A percentile compares a stretch with the other conserved stretches of the same genome.
Conservation (phyloP, 2,113 vertebrate species). For the Phylloscopus trochilus region DNA sequence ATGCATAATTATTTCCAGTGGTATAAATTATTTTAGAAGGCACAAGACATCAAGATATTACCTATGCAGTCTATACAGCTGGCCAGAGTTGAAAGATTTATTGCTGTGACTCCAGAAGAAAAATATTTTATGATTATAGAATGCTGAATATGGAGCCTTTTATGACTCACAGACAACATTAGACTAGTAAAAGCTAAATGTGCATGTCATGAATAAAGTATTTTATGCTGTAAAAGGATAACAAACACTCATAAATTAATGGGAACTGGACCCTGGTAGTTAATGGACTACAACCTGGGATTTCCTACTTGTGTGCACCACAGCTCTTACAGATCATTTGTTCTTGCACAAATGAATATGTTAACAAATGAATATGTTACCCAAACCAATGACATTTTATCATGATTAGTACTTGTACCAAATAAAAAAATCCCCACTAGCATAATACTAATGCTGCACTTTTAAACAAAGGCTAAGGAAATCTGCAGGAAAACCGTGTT, state of each 20-base stretch:
- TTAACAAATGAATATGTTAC: not conserved
- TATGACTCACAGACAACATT: not conserved
- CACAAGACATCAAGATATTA: not conserved
- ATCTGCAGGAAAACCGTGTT: not conserved
- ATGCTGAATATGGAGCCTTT: not conserved
- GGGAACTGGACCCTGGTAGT: not conserved
- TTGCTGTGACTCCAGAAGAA: not conserved
- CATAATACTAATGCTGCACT: not conserved
- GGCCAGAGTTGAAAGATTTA: not conserved
- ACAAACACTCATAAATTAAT: not conserved
- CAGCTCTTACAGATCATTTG: not conserved
- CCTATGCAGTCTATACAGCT: not conserved
- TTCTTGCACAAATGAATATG: not conserved
- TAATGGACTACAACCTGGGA: not conserved
- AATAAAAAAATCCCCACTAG: not conserved
- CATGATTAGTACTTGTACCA: not conserved
- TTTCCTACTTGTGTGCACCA: not conserved
- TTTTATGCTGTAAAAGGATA: slow-evolving; percentile 2
- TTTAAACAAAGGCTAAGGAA: slow-evolving; percentile 32
- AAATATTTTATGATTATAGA: not conserved
- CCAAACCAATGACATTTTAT: not conserved
- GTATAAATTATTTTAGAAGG: not conserved
- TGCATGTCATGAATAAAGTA: not conserved
- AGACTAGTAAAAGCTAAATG: not conserved
- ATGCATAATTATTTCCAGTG: not conserved